Percentiles rank a stretch among this genome's conserved stretches.
Conservation (phyloP, 1,140 invertebrate genomes). For the Vollenhovia emeryi region DNA sequence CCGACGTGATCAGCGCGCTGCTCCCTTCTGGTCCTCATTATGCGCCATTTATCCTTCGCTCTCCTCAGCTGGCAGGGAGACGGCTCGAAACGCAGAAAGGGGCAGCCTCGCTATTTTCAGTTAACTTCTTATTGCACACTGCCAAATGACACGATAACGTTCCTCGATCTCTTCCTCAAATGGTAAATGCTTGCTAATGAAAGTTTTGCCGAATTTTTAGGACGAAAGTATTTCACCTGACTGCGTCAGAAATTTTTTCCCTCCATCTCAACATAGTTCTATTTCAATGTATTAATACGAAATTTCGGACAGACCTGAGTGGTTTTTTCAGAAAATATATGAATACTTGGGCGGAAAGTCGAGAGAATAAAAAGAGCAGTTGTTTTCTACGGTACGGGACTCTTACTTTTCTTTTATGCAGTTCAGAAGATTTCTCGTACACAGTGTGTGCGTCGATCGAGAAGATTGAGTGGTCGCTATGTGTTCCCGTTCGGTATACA, state of each 20-base stretch:
- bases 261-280: background rate
- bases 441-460: background rate
- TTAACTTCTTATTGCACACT: background rate
- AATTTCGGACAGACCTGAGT: background rate
- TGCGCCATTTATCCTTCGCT: conserved; percentile 49
- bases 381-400: background rate
- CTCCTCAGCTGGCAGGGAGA: background rate
- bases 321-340: background rate
- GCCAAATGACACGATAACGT: background rate
- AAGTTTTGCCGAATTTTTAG: background rate
- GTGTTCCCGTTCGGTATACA: conserved; percentile 2
- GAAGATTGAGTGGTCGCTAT: conserved; percentile 14
- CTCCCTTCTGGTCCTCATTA: conserved; percentile 51
- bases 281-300: background rate
- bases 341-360: background rate
- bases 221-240: conserved; percentile 8
- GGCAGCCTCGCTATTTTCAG: background rate
- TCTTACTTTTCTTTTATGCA: background rate
- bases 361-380: background rate
- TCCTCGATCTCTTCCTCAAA: too few species aligned
- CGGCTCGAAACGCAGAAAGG: background rate
- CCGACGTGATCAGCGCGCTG: conserved; percentile 13
- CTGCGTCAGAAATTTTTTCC: background rate
- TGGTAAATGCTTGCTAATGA: background rate
- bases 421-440: background rate